Conservation (phyloP, 2,888 invertebrate species). For the Acrobasis repandana region DNA sequence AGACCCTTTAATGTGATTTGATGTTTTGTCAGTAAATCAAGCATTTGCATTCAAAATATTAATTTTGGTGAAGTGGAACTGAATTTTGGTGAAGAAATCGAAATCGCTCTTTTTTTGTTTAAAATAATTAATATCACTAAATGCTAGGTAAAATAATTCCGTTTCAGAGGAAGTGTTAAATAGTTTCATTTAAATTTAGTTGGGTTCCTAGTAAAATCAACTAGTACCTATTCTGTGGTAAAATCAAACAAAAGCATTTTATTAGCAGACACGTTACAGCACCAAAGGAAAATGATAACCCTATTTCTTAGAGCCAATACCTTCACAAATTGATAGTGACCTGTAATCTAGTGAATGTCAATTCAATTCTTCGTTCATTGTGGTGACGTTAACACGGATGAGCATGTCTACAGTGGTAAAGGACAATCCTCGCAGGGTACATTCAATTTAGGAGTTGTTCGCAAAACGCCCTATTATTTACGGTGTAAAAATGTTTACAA, state of each 20-base stretch:
- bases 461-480: background rate
- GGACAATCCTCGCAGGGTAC: slow-evolving; percentile 23
- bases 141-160: too few species aligned
- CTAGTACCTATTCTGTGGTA: too few species aligned
- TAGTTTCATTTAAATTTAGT: background rate
- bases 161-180: too few species aligned
- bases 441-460: background rate
- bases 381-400: slow-evolving; percentile 42
- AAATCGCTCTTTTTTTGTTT: too few species aligned
- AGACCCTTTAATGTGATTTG: too few species aligned
- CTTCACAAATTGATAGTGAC: slow-evolving; percentile 35
- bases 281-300: background rate
- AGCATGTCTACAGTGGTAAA: slow-evolving; percentile 28
- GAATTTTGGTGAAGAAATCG: too few species aligned
- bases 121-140: too few species aligned
- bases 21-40: too few species aligned
- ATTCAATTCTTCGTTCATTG: slow-evolving; percentile 44
- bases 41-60: too few species aligned
- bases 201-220: background rate
- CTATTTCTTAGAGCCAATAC: slow-evolving; percentile 1
- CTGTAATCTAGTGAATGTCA: slow-evolving; percentile 46
- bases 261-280: background rate
- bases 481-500: too few species aligned
- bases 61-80: too few species aligned
- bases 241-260: slow-evolving; percentile 2